Percentiles rank a stretch among this genome's conserved stretches.
These are phyloP conservation scores for Diplodus sargus DNA, from an alignment of 2,797 vertebrate species.

Conservation along the genomic window DNA sequence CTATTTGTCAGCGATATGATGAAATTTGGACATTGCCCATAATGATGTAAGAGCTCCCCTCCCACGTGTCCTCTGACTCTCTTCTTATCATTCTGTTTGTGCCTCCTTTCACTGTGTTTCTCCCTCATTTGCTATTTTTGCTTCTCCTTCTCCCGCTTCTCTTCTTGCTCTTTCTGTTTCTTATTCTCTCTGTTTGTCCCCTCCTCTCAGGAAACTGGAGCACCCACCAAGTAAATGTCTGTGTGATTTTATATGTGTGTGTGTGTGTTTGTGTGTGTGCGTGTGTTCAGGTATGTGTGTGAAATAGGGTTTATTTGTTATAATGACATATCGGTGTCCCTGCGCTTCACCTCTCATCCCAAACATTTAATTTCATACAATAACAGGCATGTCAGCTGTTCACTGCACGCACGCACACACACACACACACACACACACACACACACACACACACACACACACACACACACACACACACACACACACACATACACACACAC, in stretches of 20 bases:
- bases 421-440: neutral
- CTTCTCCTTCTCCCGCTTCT: constrained; percentile 13
- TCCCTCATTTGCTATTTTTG: constrained; percentile 32
- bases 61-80: constrained; percentile 51
- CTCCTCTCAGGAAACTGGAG: constrained; percentile 11
- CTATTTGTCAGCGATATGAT: constrained; percentile 50
- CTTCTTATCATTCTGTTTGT: constrained; percentile 43
- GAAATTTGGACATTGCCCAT: constrained; percentile 57
- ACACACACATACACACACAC: constrained; percentile 1
- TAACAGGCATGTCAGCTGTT: constrained; percentile 15
- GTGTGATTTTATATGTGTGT: neutral
- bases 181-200: constrained; percentile 21
- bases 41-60: constrained; percentile 59
- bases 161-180: constrained; percentile 3
- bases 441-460: constrained; percentile 8
- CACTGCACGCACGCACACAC: neutral
- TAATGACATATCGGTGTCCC: constrained; percentile 13
- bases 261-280: constrained; percentile 1
- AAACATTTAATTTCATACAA: constrained; percentile 34
- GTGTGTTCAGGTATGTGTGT: neutral
- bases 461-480: neutral
- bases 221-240: constrained; percentile 11
- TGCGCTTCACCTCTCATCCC: constrained; percentile 3
- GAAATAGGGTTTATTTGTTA: constrained; percentile 36
- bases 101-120: constrained; percentile 26